A percentile compares a stretch with the other conserved stretches of the same genome.
Conservation (phyloP, 1,140 invertebrate genomes). For the Amyelois transitella region DNA sequence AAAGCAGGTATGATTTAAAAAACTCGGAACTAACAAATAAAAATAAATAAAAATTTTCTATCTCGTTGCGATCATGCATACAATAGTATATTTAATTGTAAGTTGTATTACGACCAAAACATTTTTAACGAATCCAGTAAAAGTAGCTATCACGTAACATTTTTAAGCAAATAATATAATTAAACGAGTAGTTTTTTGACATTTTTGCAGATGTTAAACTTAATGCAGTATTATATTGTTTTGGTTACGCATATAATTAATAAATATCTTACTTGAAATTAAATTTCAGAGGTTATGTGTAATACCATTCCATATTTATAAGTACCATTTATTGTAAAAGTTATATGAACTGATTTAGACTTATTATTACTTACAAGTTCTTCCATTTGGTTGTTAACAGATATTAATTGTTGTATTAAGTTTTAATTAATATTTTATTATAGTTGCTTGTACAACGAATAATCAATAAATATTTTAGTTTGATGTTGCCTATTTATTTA, state of each 20-base stretch:
- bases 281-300: too few species aligned
- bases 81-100: slow-evolving; percentile 7
- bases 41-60: neutral
- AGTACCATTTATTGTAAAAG: neutral
- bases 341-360: neutral
- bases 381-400: slow-evolving; percentile 32
- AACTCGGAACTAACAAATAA: neutral
- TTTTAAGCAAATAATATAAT: slow-evolving; percentile 12
- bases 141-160: slow-evolving; percentile 17
- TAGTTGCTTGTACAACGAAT: slow-evolving; percentile 49
- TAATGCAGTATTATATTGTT: slow-evolving; percentile 1
- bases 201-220: slow-evolving; percentile 12
- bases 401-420: slow-evolving; percentile 27
- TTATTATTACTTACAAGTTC: slow-evolving; percentile 14
- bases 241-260: neutral
- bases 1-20: too few species aligned
- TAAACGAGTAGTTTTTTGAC: slow-evolving; percentile 19
- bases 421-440: slow-evolving; percentile 39
- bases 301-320: neutral
- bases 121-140: slow-evolving; percentile 15
- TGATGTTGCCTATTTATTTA: slow-evolving; percentile 12
- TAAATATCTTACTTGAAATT: too few species aligned
- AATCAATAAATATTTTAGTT: slow-evolving; percentile 31
- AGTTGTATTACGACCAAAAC: slow-evolving; percentile 37
- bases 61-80: neutral